phyloP scores from a whole-genome alignment of 2,113 vertebrate species.

The Acanthisitta chloris region DNA sequence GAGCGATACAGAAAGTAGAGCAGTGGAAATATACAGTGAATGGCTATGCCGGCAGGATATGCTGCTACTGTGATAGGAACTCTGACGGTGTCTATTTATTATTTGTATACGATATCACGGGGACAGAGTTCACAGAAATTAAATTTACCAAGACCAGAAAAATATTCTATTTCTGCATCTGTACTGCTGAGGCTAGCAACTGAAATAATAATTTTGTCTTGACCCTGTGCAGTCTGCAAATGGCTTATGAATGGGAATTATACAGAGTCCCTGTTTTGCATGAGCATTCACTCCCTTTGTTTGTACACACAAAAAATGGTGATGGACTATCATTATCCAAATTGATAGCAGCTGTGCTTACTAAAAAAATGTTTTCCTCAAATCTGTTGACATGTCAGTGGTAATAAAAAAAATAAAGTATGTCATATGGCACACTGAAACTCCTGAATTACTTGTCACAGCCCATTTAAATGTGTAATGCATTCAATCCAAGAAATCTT shows the following conservation, averaged over 20 bases:
- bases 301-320: constrained; percentile 63
- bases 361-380: constrained; percentile 63
- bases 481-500: constrained; percentile 17
- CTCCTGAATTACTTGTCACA: constrained; percentile 45
- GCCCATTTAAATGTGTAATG: constrained; percentile 25
- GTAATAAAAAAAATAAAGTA: constrained; percentile 57
- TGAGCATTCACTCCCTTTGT: constrained; percentile 46
- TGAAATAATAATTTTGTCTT: constrained; percentile 53
- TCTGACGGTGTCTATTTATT: constrained; percentile 1
- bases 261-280: constrained; percentile 43
- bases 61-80: neutral
- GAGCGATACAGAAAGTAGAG: neutral
- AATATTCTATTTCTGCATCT: constrained; percentile 31
- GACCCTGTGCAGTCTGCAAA: constrained; percentile 44
- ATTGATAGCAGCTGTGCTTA: constrained; percentile 79
- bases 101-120: constrained; percentile 14
- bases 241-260: constrained; percentile 57
- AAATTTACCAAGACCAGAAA: constrained; percentile 41
- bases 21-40: neutral
- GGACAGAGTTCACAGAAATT: constrained; percentile 27
- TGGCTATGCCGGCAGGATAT: neutral
- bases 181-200: constrained; percentile 24
- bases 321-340: constrained; percentile 76
- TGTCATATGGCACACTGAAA: constrained; percentile 34
- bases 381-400: constrained; percentile 68